phyloP scores from a whole-genome alignment of 2,113 vertebrate genomes.

The Tragulus kanchil region DNA sequence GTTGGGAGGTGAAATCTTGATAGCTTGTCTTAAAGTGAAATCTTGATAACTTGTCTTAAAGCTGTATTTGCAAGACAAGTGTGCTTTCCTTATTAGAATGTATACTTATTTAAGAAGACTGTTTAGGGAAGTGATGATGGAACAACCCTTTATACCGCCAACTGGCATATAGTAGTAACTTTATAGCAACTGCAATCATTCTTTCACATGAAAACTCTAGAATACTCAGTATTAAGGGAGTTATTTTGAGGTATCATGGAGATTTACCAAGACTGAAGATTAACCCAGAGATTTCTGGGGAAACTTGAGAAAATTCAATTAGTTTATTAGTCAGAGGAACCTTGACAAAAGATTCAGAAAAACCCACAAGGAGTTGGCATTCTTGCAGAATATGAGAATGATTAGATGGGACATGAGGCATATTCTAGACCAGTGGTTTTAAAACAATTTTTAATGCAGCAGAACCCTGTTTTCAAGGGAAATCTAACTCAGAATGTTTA shows the following conservation, averaged over 20 bases:
- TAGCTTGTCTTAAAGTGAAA: background rate
- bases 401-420: background rate
- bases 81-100: background rate
- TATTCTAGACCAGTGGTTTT: background rate
- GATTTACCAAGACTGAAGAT: slow-evolving; percentile 17
- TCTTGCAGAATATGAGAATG: background rate
- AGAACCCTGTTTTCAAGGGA: background rate
- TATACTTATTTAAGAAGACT: background rate
- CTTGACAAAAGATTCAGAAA: background rate
- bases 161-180: background rate
- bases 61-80: background rate
- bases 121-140: background rate
- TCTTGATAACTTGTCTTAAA: background rate
- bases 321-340: slow-evolving; percentile 20
- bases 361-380: background rate
- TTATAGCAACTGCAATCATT: background rate
- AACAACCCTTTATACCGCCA: background rate
- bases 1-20: background rate
- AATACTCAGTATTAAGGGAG: background rate
- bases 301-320: slow-evolving; percentile 49
- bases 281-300: background rate
- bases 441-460: background rate
- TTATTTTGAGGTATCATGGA: slow-evolving; percentile 28
- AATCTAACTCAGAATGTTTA: background rate
- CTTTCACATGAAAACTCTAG: background rate